These are phyloP conservation scores for Lanius ludovicianus DNA, from an alignment of 2,113 vertebrate genomes.

Conservation along the genomic window DNA sequence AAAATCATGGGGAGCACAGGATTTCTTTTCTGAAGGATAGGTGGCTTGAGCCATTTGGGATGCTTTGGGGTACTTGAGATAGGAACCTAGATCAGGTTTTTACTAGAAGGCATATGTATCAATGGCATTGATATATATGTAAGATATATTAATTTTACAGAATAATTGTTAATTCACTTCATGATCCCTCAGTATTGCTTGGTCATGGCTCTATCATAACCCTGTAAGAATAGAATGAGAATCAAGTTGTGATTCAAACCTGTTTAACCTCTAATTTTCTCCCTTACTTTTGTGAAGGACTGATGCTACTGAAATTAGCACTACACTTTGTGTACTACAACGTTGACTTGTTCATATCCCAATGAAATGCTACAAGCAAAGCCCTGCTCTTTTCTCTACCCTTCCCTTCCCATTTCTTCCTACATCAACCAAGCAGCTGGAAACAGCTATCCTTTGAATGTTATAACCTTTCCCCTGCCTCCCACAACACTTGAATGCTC, in stretches of 20 bases:
- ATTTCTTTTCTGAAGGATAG: not conserved
- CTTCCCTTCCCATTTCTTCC: not conserved
- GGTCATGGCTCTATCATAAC: not conserved
- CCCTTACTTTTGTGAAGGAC: not conserved
- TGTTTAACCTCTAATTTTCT: not conserved
- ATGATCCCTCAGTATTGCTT: not conserved
- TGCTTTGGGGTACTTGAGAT: not conserved
- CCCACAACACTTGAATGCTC: not conserved
- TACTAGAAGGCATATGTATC: not conserved
- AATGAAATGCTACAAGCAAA: not conserved
- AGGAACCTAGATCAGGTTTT: not conserved
- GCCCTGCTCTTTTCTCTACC: not conserved
- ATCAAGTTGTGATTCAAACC: not conserved
- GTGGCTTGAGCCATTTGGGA: not conserved
- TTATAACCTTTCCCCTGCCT: fast-evolving
- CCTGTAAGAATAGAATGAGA: not conserved
- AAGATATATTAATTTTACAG: not conserved
- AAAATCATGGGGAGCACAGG: not conserved
- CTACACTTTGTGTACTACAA: not conserved
- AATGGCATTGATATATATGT: not conserved
- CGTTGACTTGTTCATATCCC: not conserved
- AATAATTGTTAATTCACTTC: not conserved
- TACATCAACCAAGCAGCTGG: not conserved
- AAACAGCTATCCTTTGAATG: not conserved
- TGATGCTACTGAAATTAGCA: not conserved